These are phyloP conservation scores for Ara ararauna DNA, from an alignment of 2,797 vertebrate species.

Conservation along the genomic window DNA sequence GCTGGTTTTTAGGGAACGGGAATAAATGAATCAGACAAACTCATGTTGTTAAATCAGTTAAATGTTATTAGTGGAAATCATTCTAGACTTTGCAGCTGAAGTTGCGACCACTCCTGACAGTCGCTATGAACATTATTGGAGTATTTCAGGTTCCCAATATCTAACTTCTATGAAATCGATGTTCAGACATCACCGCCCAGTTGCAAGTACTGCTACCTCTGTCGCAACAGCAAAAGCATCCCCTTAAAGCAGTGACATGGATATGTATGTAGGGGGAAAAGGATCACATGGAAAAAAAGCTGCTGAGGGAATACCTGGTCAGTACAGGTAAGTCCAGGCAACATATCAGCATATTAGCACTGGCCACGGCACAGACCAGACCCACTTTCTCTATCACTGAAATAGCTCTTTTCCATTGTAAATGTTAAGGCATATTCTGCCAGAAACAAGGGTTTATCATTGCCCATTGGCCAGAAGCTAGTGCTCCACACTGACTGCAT, in stretches of 20 bases:
- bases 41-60: not conserved
- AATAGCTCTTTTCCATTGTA: not conserved
- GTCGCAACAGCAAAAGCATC: not conserved
- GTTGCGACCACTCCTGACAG: not conserved
- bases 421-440: not conserved
- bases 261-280: accelerated
- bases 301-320: not conserved
- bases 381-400: not conserved
- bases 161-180: accelerated
- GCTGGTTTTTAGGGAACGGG: not conserved
- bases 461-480: not conserved
- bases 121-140: accelerated
- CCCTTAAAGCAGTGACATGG: not conserved
- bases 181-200: not conserved
- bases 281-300: not conserved
- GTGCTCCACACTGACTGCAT: not conserved
- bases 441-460: not conserved
- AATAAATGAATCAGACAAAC: not conserved
- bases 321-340: not conserved
- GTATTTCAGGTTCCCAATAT: accelerated
- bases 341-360: not conserved
- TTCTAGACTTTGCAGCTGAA: not conserved
- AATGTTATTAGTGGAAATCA: not conserved
- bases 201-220: not conserved
- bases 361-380: not conserved